phyloP scores from a whole-genome alignment of 2,797 vertebrate species.

The Cyprinodon diabolis region DNA sequence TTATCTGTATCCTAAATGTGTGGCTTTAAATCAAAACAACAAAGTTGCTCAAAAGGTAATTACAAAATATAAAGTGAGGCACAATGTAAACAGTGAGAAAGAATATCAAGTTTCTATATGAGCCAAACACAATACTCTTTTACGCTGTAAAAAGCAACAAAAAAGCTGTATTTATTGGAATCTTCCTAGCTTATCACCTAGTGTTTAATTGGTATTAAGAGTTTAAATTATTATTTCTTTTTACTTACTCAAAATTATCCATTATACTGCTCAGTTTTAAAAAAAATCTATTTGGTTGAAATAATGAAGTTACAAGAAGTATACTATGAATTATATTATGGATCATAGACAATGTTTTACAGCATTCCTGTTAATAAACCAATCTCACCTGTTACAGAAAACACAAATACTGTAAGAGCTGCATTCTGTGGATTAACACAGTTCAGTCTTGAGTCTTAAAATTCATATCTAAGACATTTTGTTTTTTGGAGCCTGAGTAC shows the following conservation, averaged over 20 bases:
- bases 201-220: neutral
- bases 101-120: neutral
- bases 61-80: conserved; percentile 1
- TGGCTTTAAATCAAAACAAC: neutral
- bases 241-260: neutral
- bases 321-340: too few relatives aligned
- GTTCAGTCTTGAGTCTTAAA: neutral
- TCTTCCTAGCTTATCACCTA: neutral
- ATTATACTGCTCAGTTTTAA: too few relatives aligned
- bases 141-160: neutral
- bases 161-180: neutral
- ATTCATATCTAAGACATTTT: neutral
- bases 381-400: neutral
- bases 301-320: neutral
- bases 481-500: neutral
- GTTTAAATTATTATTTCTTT: neutral
- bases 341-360: neutral
- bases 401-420: neutral
- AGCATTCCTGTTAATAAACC: neutral
- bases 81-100: neutral
- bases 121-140: neutral
- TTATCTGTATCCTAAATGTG: neutral
- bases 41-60: neutral
- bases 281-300: neutral
- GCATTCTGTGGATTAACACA: neutral